Base-by-base conservation (phyloP, 2,888 invertebrate species). In the Opisthograptis luteolata region DNA sequence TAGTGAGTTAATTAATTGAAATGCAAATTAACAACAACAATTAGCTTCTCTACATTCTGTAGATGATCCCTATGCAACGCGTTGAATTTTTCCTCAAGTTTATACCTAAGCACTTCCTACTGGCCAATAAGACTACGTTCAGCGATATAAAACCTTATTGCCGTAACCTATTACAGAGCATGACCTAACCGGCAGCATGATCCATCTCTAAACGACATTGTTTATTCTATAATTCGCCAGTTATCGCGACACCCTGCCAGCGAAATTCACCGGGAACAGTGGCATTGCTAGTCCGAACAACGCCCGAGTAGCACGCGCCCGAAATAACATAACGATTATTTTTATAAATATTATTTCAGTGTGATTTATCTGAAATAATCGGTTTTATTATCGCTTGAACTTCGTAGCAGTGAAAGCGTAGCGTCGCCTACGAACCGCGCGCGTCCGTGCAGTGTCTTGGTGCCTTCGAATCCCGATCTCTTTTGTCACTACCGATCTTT, bases 271-370 rank as follows among this genome's bases (percentile, higher is more conserved):
- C 77, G 67, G 79, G 76, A 69, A 59, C 58, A 46, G 48, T 62
- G 64, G 63, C 87, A 87, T 71, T 87, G 72, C 65, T 46, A 73
- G 77, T 79, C 67, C 48, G 76, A 61, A 64, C 72, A 69, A 68
- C 70, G 83, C 68, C 72, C 77, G 55, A 70, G 60, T 55, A 79
- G 72, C 79, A 80, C 87, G 85, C 76, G 80, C 63, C 62, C 55
- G 37, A 60, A 63, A 60, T 39, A 54, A 65, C 55, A 66, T 60
- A 54, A 40, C 50, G 40, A 41, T 51, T 45, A 45, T 53, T 61
- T 53, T 50, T 58, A 58, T 58, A 59, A 48, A 30, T 35, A 60
- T 62, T 64, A 40, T 58, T 62, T 68, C 68, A 75, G 77, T 71
- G 65, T 59, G 65, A 64, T 39, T 60, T 62, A 64, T 68, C 68